A percentile compares a stretch with the other conserved stretches of the same genome.
These are phyloP conservation scores for Anisognathus igniventris DNA, from an alignment of 2,797 vertebrate genomes.

Conservation along the genomic window DNA sequence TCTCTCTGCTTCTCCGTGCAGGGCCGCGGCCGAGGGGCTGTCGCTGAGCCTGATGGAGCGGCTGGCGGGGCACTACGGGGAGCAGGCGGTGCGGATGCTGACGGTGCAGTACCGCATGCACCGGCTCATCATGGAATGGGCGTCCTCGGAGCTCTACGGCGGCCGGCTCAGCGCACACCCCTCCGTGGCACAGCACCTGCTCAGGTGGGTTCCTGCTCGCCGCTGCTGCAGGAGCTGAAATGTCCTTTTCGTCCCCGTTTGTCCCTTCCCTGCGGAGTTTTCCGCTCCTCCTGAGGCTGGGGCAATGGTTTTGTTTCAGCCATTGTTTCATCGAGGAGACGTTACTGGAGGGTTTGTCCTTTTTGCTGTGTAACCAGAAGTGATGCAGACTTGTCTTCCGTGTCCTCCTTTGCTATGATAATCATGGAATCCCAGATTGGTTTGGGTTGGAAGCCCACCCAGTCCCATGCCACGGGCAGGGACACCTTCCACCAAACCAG, in stretches of 20 bases:
- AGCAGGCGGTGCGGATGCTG: slow-evolving; percentile 80
- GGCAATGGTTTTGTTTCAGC: accelerated
- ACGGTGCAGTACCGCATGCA: slow-evolving; percentile 97
- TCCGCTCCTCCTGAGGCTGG: accelerated
- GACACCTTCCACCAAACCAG: background rate
- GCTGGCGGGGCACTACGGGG: slow-evolving; percentile 75
- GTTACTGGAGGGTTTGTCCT: accelerated
- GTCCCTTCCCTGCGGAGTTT: background rate
- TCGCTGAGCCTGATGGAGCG: slow-evolving; percentile 92
- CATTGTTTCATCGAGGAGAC: accelerated
- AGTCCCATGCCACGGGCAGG: accelerated
- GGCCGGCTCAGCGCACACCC: slow-evolving; percentile 84
- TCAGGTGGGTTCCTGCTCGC: slow-evolving; percentile 78
- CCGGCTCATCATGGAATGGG: slow-evolving; percentile 88
- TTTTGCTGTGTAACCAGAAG: too few species aligned
- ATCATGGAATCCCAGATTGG: background rate
- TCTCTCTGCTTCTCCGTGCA: background rate
- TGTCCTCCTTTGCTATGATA: background rate
- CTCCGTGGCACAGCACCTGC: slow-evolving; percentile 84
- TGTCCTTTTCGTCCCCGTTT: background rate
- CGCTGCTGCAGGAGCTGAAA: accelerated
- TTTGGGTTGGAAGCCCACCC: background rate
- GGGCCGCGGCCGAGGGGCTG: slow-evolving; percentile 86
- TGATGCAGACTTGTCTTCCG: background rate
- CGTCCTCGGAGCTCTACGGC: slow-evolving; percentile 87